Percentiles rank a stretch among this genome's conserved stretches.
Conservation (phyloP, 2,888 invertebrate genomes). For the Drosophila mettleri region DNA sequence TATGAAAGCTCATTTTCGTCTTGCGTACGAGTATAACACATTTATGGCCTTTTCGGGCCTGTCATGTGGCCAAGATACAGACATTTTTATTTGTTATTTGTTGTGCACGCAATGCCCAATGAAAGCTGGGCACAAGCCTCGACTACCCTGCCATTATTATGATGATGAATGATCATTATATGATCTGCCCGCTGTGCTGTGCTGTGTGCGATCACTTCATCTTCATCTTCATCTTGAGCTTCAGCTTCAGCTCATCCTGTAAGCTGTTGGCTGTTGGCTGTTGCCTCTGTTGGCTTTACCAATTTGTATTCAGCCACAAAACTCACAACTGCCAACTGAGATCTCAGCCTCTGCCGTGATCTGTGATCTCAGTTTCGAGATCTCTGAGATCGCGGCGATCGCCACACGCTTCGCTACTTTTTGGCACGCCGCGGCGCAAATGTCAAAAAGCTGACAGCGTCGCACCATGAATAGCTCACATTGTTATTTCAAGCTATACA, state of each 20-base stretch:
- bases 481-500: constrained; percentile 40
- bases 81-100: constrained; percentile 74
- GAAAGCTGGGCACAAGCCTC: constrained; percentile 51
- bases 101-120: constrained; percentile 55
- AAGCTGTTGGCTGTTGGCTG: constrained; percentile 40
- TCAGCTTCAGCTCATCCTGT: constrained; percentile 50
- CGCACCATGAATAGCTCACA: constrained; percentile 64
- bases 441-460: constrained; percentile 56
- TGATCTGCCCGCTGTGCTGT: constrained; percentile 54
- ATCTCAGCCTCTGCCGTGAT: constrained; percentile 24
- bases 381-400: constrained; percentile 39
- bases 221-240: constrained; percentile 43
- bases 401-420: constrained; percentile 76
- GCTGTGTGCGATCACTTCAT: constrained; percentile 52
- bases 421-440: constrained; percentile 70
- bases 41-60: constrained; percentile 49
- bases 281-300: constrained; percentile 67
- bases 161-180: constrained; percentile 74
- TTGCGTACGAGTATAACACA: constrained; percentile 42
- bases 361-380: constrained; percentile 22
- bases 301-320: constrained; percentile 63
- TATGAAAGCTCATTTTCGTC: constrained; percentile 31
- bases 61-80: constrained; percentile 66
- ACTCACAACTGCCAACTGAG: constrained; percentile 34
- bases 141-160: constrained; percentile 7